Evolutionary conservation across 2,888 invertebrate species (phyloP).

Genomic region (Luperina testacea): DNA sequence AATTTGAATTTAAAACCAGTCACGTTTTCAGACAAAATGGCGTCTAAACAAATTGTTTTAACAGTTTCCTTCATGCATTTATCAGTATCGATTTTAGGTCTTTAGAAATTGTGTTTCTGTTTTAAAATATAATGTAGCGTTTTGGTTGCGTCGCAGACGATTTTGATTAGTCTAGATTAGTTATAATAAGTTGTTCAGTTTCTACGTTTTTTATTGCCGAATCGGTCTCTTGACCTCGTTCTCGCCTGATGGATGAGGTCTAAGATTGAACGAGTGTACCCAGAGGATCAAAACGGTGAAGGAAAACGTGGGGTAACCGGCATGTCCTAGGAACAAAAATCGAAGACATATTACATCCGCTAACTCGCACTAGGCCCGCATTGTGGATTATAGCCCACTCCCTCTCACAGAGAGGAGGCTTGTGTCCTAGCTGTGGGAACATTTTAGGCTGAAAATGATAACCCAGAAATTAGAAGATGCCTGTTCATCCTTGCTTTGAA

Average conservation of each 20-base stretch:
- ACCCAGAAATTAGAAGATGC: background rate
- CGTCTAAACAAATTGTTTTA: conserved; percentile 49
- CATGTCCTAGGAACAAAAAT: too few relatives aligned
- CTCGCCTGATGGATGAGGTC: background rate
- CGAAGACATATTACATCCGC: too few relatives aligned
- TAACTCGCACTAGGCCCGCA: too few relatives aligned
- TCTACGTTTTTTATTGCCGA: background rate
- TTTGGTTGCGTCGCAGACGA: background rate
- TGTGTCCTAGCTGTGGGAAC: too few relatives aligned
- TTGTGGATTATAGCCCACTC: too few relatives aligned
- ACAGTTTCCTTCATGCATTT: conserved; percentile 46
- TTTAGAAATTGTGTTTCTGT: conserved; percentile 16
- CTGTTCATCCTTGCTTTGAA: background rate
- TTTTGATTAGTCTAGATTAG: background rate
- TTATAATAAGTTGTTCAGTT: background rate
- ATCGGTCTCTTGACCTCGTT: background rate
- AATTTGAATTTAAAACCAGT: conserved; percentile 52
- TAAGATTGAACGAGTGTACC: too few relatives aligned
- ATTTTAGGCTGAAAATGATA: too few relatives aligned
- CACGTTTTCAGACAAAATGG: conserved; percentile 51
- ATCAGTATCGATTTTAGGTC: conserved; percentile 1
- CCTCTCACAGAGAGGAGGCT: too few relatives aligned
- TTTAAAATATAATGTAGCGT: background rate
- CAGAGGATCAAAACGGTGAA: too few relatives aligned
- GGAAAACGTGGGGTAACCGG: too few relatives aligned